Percentiles rank a stretch among this genome's conserved stretches.
Evolutionary conservation across 2,888 invertebrate genomes (phyloP).

Genomic region (Autographa gamma): DNA sequence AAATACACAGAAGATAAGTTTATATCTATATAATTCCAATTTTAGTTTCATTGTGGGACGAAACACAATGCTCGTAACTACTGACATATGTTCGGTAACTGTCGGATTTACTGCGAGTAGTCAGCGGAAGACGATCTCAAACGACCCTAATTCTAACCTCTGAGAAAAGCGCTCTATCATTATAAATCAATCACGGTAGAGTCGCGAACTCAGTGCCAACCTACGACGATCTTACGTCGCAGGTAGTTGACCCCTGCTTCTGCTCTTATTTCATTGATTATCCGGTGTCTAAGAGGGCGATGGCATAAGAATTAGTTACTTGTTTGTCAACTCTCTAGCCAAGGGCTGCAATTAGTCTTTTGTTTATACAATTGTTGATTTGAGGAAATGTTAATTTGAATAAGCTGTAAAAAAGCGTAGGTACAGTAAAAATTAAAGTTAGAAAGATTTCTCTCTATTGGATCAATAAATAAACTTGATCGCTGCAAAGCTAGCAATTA

Average conservation of each 20-base stretch:
- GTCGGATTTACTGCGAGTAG: neutral
- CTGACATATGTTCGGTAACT: neutral
- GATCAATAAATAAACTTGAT: neutral
- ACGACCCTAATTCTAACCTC: slow-evolving; percentile 1
- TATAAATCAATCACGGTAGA: slow-evolving; percentile 2
- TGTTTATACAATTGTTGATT: neutral
- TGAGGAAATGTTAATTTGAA: neutral
- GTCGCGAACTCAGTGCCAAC: neutral
- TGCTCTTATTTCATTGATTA: neutral
- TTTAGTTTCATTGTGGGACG: neutral
- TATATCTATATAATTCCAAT: neutral
- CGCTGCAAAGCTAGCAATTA: neutral
- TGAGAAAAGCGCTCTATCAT: slow-evolving; percentile 1
- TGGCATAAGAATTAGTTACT: too few species aligned
- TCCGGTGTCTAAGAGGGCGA: neutral
- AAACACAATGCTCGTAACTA: neutral
- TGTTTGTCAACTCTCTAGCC: too few species aligned
- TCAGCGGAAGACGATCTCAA: neutral
- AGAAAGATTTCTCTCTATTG: neutral
- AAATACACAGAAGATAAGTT: too few species aligned
- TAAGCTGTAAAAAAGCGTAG: neutral
- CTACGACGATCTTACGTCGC: neutral
- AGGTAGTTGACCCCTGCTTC: neutral
- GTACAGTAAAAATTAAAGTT: too few species aligned
- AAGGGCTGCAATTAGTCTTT: too few species aligned